These are phyloP conservation scores for Globodera rostochiensis DNA, from an alignment of 1,140 invertebrate genomes.

Conservation along the genomic window DNA sequence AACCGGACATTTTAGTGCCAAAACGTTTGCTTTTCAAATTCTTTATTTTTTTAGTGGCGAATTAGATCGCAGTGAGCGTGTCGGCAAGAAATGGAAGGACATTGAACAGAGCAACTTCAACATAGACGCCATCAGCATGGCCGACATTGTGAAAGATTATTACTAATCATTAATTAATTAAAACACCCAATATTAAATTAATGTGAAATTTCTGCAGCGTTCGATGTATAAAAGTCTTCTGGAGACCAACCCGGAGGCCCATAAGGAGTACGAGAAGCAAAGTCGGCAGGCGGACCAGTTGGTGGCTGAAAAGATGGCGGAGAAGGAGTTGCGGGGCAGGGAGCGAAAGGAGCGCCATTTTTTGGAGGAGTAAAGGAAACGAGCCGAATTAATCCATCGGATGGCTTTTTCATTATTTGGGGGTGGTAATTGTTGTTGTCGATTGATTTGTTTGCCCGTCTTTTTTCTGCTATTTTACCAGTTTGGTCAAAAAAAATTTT, in stretches of 20 bases:
- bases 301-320: neutral
- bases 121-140: conserved; percentile 25
- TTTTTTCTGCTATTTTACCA: neutral
- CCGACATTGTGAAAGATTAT: conserved; percentile 19
- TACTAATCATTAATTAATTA: neutral
- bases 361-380: neutral
- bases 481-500: neutral
- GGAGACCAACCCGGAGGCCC: neutral
- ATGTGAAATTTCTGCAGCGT: neutral
- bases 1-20: too few species aligned
- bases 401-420: neutral
- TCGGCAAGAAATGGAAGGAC: conserved; percentile 25
- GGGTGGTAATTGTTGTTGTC: too few species aligned
- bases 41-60: neutral
- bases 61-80: neutral
- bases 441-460: neutral
- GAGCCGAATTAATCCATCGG: neutral
- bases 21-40: conserved; percentile 1
- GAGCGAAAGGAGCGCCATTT: neutral
- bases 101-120: conserved; percentile 40
- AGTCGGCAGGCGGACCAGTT: neutral
- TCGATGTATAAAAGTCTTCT: neutral
- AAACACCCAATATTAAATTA: neutral
- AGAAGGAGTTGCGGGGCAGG: neutral
- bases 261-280: neutral